A percentile compares a stretch with the other conserved stretches of the same genome.
Conservation (phyloP, 2,888 invertebrate genomes). For the Cheilosia variabilis region DNA sequence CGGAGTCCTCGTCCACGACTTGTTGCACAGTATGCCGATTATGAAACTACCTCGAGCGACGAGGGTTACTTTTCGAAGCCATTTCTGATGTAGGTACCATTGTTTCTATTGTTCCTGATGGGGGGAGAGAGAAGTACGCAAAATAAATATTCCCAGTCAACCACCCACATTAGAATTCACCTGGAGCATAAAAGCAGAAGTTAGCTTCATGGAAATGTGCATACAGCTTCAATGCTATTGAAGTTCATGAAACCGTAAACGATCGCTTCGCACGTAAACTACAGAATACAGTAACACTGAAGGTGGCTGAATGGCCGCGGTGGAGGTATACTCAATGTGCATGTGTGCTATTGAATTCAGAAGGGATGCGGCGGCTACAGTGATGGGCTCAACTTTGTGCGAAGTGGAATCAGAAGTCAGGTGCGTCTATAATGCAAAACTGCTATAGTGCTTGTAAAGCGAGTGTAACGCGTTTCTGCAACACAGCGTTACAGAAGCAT, state of each 20-base stretch:
- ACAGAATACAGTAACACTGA: slow-evolving; percentile 14
- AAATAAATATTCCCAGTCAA: slow-evolving; percentile 29
- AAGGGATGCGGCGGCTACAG: neutral
- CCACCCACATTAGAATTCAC: slow-evolving; percentile 16
- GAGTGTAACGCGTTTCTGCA: too few species aligned
- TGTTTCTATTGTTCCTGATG: slow-evolving; percentile 18
- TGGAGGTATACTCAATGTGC: neutral
- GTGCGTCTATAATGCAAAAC: too few species aligned
- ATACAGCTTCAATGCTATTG: slow-evolving; percentile 26
- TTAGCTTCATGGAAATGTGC: slow-evolving; percentile 8
- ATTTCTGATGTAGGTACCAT: neutral
- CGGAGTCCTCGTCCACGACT: slow-evolving; percentile 2
- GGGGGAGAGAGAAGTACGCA: neutral
- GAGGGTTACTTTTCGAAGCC: neutral
- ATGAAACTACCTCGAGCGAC: neutral
- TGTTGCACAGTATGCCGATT: slow-evolving; percentile 33
- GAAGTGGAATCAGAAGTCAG: neutral
- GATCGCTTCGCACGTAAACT: slow-evolving; percentile 34
- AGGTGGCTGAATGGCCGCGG: neutral
- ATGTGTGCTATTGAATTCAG: slow-evolving; percentile 16
- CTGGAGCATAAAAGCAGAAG: slow-evolving; percentile 30
- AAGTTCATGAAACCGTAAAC: slow-evolving; percentile 30
- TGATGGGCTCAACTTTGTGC: slow-evolving; percentile 2
- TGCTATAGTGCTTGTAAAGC: too few species aligned
- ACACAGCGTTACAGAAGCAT: too few species aligned